These are phyloP conservation scores for Lethocerus indicus DNA, from an alignment of 1,140 invertebrate genomes.

Conservation along the genomic window DNA sequence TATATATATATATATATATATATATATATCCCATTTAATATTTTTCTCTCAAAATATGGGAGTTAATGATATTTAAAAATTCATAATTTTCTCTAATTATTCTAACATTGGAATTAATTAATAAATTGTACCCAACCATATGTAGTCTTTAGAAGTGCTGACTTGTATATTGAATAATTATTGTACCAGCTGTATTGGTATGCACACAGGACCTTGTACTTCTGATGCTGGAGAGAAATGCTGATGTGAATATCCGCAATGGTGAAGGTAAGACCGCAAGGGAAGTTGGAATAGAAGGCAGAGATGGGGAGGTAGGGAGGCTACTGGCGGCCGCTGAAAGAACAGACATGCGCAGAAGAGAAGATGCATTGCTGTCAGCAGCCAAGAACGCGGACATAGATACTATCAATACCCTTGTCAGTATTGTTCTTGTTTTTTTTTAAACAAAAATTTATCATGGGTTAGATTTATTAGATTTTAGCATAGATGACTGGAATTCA, in stretches of 20 bases:
- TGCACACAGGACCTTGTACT: conserved; percentile 46
- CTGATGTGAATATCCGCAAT: conserved; percentile 48
- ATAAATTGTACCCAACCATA: too few relatives aligned
- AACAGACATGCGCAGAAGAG: conserved; percentile 31
- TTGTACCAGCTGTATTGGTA: too few relatives aligned
- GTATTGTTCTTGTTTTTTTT: conserved; percentile 4
- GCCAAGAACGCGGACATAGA: conserved; percentile 36
- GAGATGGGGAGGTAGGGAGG: conserved; percentile 33
- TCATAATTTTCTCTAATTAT: too few relatives aligned
- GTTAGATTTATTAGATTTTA: not conserved
- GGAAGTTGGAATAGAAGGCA: conserved; percentile 32
- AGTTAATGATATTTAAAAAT: too few relatives aligned
- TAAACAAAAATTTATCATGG: not conserved
- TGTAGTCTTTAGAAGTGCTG: too few relatives aligned
- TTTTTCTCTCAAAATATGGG: too few relatives aligned
- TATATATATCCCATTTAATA: too few relatives aligned
- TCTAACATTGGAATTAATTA: too few relatives aligned
- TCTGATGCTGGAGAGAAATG: conserved; percentile 38
- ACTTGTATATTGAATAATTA: too few relatives aligned
- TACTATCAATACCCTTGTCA: conserved; percentile 35
- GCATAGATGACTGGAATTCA: not conserved
- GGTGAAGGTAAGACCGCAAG: conserved; percentile 36
- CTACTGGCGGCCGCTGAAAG: conserved; percentile 40
- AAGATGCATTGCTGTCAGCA: conserved; percentile 36
- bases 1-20: too few relatives aligned